phyloP scores from a whole-genome alignment of 2,888 invertebrate species.

The Melanargia galathea region DNA sequence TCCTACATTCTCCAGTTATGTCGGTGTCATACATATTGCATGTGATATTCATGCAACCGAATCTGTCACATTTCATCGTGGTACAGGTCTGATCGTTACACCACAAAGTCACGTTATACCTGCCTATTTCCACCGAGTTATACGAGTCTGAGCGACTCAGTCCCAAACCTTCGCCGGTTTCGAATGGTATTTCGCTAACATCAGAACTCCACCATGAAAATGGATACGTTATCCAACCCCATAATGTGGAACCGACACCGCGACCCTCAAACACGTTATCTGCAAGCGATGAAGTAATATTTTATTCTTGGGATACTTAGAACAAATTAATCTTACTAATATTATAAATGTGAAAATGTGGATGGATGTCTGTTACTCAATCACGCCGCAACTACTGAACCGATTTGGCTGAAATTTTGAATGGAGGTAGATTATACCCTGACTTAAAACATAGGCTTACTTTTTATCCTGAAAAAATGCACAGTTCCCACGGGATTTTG shows the following conservation, averaged over 20 bases:
- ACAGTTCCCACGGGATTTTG: too few species aligned
- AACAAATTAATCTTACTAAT: neutral
- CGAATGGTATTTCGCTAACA: slow-evolving; percentile 46
- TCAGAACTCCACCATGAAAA: slow-evolving; percentile 68
- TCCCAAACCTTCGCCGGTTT: slow-evolving; percentile 50
- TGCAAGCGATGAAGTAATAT: slow-evolving; percentile 53
- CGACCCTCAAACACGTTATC: slow-evolving; percentile 63
- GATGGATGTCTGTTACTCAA: too few species aligned
- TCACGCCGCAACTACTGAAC: too few species aligned
- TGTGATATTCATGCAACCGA: slow-evolving; percentile 64
- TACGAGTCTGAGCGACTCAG: slow-evolving; percentile 47
- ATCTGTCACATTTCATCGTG: slow-evolving; percentile 67
- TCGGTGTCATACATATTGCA: slow-evolving; percentile 77
- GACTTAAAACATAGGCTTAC: neutral
- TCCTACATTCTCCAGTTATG: slow-evolving; percentile 69
- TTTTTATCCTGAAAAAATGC: too few species aligned
- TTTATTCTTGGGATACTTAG: slow-evolving; percentile 1
- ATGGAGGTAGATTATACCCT: neutral
- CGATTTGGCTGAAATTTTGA: too few species aligned
- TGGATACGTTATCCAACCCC: slow-evolving; percentile 76
- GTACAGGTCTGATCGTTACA: slow-evolving; percentile 78
- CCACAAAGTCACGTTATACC: slow-evolving; percentile 68
- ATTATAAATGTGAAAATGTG: too few species aligned
- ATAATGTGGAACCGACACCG: slow-evolving; percentile 66
- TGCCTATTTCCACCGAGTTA: slow-evolving; percentile 58